These are phyloP conservation scores for Coelogynopora nodosa DNA, from an alignment of 2,888 invertebrate species.

Conservation along the genomic window DNA sequence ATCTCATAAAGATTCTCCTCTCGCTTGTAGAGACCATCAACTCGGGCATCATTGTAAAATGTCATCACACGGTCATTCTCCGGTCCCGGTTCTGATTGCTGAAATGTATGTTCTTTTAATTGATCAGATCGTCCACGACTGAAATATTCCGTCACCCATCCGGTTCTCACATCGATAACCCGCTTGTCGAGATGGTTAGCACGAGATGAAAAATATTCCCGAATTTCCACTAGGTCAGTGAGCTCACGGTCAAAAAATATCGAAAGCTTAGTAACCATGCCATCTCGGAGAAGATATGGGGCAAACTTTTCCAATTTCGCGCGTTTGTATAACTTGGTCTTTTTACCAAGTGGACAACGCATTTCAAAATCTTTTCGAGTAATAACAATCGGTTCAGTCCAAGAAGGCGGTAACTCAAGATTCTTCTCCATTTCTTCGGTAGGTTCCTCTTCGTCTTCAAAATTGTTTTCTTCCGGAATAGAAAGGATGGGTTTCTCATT, in stretches of 20 bases:
- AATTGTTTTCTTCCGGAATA: slow-evolving; percentile 55
- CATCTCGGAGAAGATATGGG: slow-evolving; percentile 72
- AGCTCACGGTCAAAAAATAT: slow-evolving; percentile 59
- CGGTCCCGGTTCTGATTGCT: slow-evolving; percentile 55
- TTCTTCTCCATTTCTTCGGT: slow-evolving; percentile 58
- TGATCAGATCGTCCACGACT: slow-evolving; percentile 55
- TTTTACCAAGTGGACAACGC: slow-evolving; percentile 71
- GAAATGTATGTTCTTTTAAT: slow-evolving; percentile 60
- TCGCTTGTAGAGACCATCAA: slow-evolving; percentile 68
- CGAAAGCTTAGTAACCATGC: slow-evolving; percentile 65
- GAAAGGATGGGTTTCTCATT: slow-evolving; percentile 58
- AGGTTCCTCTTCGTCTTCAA: slow-evolving; percentile 58
- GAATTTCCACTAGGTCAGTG: slow-evolving; percentile 52
- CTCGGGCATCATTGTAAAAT: slow-evolving; percentile 67
- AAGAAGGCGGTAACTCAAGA: slow-evolving; percentile 61
- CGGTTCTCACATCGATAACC: slow-evolving; percentile 56
- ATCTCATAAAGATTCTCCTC: slow-evolving; percentile 59
- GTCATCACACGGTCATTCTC: slow-evolving; percentile 66
- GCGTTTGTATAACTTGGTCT: slow-evolving; percentile 69
- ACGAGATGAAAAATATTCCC: slow-evolving; percentile 58
- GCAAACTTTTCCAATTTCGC: slow-evolving; percentile 74
- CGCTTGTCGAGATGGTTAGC: slow-evolving; percentile 57
- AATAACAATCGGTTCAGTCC: slow-evolving; percentile 58
- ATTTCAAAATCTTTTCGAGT: slow-evolving; percentile 59
- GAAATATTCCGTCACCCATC: slow-evolving; percentile 59